These are phyloP conservation scores for Phyllotreta cruciferae DNA, from an alignment of 2,888 invertebrate genomes.

Conservation along the genomic window DNA sequence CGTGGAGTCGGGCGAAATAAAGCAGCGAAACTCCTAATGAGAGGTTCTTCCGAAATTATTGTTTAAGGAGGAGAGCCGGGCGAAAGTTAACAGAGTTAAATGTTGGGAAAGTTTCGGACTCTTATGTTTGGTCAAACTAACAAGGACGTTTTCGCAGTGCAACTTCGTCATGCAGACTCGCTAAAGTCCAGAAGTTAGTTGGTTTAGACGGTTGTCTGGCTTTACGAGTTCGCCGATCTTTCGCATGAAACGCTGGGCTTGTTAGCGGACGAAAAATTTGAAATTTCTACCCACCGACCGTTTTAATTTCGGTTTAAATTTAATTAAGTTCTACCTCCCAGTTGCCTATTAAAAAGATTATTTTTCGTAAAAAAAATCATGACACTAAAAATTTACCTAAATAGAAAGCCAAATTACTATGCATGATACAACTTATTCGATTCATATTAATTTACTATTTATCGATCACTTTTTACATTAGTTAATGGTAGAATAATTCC, in stretches of 20 bases:
- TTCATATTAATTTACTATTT: no score
- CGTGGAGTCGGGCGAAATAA: constrained; percentile 16
- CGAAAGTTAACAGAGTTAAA: constrained; percentile 48
- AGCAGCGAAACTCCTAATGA: constrained; percentile 41
- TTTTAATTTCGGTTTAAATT: no score
- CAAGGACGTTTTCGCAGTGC: constrained; percentile 37
- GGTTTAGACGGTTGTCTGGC: constrained; percentile 30
- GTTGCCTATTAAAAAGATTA: no score
- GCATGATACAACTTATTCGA: no score
- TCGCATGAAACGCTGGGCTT: background rate
- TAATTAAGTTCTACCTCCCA: no score
- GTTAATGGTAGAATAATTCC: constrained; percentile 17
- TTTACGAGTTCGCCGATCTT: constrained; percentile 24
- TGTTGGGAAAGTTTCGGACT: constrained; percentile 41
- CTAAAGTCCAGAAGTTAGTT: constrained; percentile 38
- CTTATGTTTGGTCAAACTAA: constrained; percentile 46
- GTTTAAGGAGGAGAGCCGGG: constrained; percentile 39
- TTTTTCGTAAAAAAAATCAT: no score
- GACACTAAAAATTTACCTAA: no score
- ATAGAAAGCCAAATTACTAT: no score
- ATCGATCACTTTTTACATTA: no score
- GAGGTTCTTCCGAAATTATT: constrained; percentile 47
- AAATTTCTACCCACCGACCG: background rate
- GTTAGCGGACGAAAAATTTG: background rate
- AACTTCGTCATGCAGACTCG: constrained; percentile 29